Percentiles rank a stretch among this genome's conserved stretches.
These are phyloP conservation scores for Cecropterus lyciades DNA, from an alignment of 1,140 invertebrate species.

Conservation along the genomic window DNA sequence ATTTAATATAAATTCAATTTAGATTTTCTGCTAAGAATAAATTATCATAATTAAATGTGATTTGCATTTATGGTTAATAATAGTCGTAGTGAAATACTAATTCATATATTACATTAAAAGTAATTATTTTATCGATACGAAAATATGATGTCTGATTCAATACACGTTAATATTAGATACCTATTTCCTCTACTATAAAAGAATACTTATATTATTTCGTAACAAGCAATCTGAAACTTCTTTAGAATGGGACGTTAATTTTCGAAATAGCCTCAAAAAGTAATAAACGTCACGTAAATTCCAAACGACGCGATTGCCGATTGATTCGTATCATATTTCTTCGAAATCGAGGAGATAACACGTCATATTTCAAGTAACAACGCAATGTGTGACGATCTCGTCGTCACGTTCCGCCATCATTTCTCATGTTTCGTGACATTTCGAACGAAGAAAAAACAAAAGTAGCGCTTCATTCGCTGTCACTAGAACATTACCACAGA, in stretches of 20 bases:
- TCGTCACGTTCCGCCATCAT: slow-evolving; percentile 28
- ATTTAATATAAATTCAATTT: too few relatives aligned
- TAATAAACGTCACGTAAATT: slow-evolving; percentile 21
- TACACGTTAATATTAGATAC: too few relatives aligned
- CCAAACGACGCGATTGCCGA: slow-evolving; percentile 19
- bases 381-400: slow-evolving; percentile 28
- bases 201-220: too few relatives aligned
- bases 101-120: too few relatives aligned
- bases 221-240: too few relatives aligned
- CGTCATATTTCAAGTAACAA: slow-evolving; percentile 36
- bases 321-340: slow-evolving; percentile 37
- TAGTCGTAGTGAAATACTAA: too few relatives aligned
- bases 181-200: too few relatives aligned
- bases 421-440: slow-evolving; percentile 30
- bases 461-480: slow-evolving; percentile 30
- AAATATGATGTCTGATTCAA: too few relatives aligned
- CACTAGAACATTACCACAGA: slow-evolving; percentile 24
- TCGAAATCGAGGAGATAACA: slow-evolving; percentile 26
- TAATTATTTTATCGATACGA: too few relatives aligned
- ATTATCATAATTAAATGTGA: too few relatives aligned
- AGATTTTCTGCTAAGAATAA: too few relatives aligned
- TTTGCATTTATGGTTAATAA: too few relatives aligned
- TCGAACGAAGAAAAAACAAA: slow-evolving; percentile 29
- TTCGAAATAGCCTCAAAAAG: not conserved
- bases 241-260: not conserved